Conservation (phyloP, 2,797 vertebrate species). For the Acipenser transmontanus region DNA sequence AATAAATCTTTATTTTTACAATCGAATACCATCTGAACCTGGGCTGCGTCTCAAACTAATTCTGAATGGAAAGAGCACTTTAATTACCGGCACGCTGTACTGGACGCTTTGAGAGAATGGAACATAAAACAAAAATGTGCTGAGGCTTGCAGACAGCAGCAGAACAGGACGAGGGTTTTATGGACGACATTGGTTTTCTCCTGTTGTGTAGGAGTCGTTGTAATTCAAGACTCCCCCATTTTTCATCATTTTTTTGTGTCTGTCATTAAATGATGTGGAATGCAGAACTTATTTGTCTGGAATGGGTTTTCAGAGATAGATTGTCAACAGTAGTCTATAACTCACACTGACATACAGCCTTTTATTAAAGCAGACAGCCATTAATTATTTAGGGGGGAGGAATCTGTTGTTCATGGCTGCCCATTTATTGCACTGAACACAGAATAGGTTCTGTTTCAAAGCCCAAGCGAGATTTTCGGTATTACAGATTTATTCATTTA, state of each 20-base stretch:
- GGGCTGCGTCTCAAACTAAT: too few species aligned
- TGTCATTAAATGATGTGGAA: neutral
- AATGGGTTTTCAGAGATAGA: conserved; percentile 33
- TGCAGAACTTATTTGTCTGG: conserved; percentile 22
- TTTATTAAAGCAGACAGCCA: conserved; percentile 21
- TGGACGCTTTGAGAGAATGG: too few species aligned
- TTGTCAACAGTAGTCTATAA: conserved; percentile 41
- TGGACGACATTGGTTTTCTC: neutral
- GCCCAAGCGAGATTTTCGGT: neutral
- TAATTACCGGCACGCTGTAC: too few species aligned
- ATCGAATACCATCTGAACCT: too few species aligned
- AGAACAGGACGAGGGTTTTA: neutral
- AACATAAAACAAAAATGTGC: neutral
- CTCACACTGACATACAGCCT: neutral
- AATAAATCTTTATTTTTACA: too few species aligned
- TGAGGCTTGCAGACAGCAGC: neutral
- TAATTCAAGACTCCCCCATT: neutral
- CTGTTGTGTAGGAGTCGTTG: neutral
- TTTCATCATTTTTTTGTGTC: neutral
- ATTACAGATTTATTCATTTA: neutral
- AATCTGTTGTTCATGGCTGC: conserved; percentile 41
- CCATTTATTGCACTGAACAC: conserved; percentile 24
- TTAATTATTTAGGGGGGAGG: conserved; percentile 41
- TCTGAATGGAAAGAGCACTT: too few species aligned
- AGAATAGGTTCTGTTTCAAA: conserved; percentile 20